Base-by-base conservation (phyloP, 2,888 invertebrate genomes). In the Neoscelio sp. region DNA sequence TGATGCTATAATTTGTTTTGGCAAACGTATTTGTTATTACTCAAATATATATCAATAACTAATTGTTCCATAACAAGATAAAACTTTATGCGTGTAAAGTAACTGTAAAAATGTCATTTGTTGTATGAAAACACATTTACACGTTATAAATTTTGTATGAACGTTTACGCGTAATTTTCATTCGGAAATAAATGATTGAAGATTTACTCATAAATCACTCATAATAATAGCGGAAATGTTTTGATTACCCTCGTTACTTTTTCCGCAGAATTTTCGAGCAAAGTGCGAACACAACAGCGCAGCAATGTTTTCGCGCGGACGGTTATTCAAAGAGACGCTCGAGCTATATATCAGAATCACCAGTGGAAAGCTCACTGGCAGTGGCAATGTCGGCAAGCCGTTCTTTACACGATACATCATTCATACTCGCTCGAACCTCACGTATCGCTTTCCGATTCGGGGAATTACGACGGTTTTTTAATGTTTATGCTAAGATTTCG, bases 381-480 rank as follows among this genome's bases (percentile, higher is more conserved):
- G 50, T 52, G 38, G 60, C 54, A 71, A 50, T 52, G 64, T 65
- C 52, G 38, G 58, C 42, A 38, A 65, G 70, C 44, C 65, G 48
- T 71, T 78, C 58, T 71, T 54, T 38, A 12, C 44, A 26, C 68
- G 56, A 62, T 58, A 70, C 70, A 71, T 78, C 71, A 77, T 71
- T 77, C 58, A 71, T 65, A 64, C 56, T 17, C 35, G 20, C 50
- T 58, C 42, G 70, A 76, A 70, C 52, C 70, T 76, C 50, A 44
- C 44, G 58, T 46, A 52, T 68, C 48, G 38, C 35, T 52, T 65
- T 71, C 50, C 42, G 65, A 52, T 60, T 54, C 46, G 23, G 33
- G 12, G 52, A 50, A 50, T 64, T 62, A 64, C 17, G 42, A 10
- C 48, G 12, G 56, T 40, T 20, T 70, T 70, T 68, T 50, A 48